Evolutionary conservation across 2,797 vertebrate genomes (phyloP).

Genomic region (Amniataba percoides): DNA sequence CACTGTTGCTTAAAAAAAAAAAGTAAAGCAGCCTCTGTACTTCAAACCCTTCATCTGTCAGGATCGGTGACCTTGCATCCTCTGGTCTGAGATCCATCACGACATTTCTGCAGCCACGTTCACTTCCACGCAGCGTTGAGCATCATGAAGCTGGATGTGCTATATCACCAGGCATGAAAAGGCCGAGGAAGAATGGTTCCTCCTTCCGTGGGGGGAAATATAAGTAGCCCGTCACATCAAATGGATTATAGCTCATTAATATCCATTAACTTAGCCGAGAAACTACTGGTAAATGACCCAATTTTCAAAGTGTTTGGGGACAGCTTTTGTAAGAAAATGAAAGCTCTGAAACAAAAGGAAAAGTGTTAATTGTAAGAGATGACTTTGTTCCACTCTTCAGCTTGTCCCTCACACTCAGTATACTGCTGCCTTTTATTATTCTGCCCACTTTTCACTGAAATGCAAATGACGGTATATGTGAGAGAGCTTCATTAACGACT

Average conservation of each 20-base stretch:
- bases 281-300: conserved; percentile 66
- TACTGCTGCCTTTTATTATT: conserved; percentile 16
- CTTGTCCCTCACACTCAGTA: conserved; percentile 23
- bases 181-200: conserved; percentile 19
- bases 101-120: conserved; percentile 24
- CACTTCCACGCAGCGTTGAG: conserved; percentile 6
- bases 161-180: conserved; percentile 22
- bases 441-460: conserved; percentile 17
- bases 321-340: conserved; percentile 50
- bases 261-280: conserved; percentile 62
- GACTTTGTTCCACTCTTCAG: conserved; percentile 34
- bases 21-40: conserved; percentile 54
- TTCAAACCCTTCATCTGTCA: conserved; percentile 60
- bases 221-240: conserved; percentile 59
- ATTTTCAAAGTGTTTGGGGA: conserved; percentile 55
- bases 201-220: conserved; percentile 30
- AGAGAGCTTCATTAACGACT: conserved; percentile 20
- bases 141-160: conserved; percentile 27
- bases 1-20: conserved; percentile 40
- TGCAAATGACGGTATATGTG: conserved; percentile 30
- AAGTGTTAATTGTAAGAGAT: conserved; percentile 50
- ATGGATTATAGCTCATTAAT: conserved; percentile 72
- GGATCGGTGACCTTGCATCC: conserved; percentile 53
- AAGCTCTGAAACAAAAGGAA: conserved; percentile 53
- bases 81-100: conserved; percentile 31